Evolutionary conservation across 2,888 invertebrate genomes (phyloP).

Genomic region (Digitonthophagus gazella): DNA sequence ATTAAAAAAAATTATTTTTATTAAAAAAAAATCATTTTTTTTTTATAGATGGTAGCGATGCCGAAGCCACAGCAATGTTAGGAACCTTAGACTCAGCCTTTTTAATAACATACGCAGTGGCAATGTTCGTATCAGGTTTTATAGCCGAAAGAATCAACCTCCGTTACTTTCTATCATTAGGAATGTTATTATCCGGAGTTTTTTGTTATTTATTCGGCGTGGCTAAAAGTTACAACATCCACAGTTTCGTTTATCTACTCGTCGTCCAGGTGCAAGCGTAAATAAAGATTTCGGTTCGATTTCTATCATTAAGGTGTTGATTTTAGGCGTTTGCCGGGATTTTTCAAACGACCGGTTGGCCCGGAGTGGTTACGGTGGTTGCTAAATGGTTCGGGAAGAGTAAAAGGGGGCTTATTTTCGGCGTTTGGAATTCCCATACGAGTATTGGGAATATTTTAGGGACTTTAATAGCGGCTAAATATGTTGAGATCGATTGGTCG

Average conservation of each 20-base stretch:
- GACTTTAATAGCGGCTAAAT: constrained; percentile 82
- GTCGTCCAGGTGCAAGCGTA: constrained; percentile 67
- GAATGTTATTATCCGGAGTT: constrained; percentile 86
- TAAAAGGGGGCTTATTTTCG: constrained; percentile 89
- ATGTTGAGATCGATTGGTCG: constrained; percentile 86
- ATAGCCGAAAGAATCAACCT: constrained; percentile 90
- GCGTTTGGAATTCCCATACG: constrained; percentile 96
- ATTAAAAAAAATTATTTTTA: neutral
- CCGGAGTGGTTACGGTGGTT: constrained; percentile 88
- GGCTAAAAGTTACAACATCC: constrained; percentile 77
- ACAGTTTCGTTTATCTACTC: constrained; percentile 78
- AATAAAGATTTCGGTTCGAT: neutral
- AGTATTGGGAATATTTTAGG: constrained; percentile 85
- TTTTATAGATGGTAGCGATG: constrained; percentile 61
- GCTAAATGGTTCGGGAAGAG: constrained; percentile 97
- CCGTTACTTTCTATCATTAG: constrained; percentile 84
- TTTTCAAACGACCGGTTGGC: constrained; percentile 94
- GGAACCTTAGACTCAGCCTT: constrained; percentile 90
- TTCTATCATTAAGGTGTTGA: neutral
- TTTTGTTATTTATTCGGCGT: constrained; percentile 88
- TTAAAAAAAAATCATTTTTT: neutral
- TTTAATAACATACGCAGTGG: constrained; percentile 85
- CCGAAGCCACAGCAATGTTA: constrained; percentile 73
- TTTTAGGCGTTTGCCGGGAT: constrained; percentile 76
- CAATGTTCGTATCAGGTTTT: constrained; percentile 90